phyloP scores from a whole-genome alignment of 1,140 invertebrate species.

The Adoxophyes honmai region DNA sequence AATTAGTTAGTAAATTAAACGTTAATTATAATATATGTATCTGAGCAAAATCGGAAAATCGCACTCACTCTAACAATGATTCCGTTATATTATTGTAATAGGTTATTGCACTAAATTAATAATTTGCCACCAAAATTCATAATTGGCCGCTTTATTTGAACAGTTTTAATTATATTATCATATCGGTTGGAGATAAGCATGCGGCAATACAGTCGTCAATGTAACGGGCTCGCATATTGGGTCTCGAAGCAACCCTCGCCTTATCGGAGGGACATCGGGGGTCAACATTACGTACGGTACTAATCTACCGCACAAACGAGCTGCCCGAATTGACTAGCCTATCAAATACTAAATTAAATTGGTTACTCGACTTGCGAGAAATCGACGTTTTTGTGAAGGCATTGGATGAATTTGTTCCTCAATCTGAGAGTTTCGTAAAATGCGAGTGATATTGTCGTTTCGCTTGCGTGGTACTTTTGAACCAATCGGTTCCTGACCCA shows the following conservation, averaged over 20 bases:
- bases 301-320: constrained; percentile 55
- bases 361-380: constrained; percentile 24
- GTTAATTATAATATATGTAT: no score
- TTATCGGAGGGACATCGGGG: constrained; percentile 53
- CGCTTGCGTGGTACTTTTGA: no score
- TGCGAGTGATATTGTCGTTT: no score
- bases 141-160: constrained; percentile 5
- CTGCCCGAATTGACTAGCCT: constrained; percentile 50
- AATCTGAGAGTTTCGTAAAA: no score
- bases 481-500: no score
- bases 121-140: neutral
- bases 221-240: constrained; percentile 43
- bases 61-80: no score
- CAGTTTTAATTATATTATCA: constrained; percentile 4
- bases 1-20: no score
- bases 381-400: no score
- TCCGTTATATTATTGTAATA: no score
- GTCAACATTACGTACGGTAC: constrained; percentile 36
- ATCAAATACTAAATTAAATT: constrained; percentile 59
- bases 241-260: constrained; percentile 35
- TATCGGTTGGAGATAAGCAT: constrained; percentile 16
- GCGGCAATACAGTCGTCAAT: constrained; percentile 40
- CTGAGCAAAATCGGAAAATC: no score
- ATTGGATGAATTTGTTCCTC: neutral
- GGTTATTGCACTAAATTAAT: neutral